Percentiles rank a stretch among this genome's conserved stretches.
These are phyloP conservation scores for Gandaritis pyraliata DNA, from an alignment of 2,888 invertebrate genomes.

Conservation along the genomic window DNA sequence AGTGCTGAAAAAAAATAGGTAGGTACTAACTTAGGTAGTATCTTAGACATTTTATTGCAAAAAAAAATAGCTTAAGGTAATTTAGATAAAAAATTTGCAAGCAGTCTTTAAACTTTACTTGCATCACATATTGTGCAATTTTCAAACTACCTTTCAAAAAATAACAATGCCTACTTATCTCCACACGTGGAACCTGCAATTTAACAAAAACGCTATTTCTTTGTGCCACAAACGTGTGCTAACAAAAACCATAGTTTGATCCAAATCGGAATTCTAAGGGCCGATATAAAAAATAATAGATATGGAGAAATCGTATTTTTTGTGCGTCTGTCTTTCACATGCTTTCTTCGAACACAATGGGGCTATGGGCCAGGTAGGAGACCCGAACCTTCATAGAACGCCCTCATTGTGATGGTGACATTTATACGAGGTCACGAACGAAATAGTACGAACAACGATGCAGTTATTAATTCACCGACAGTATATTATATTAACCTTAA, in stretches of 20 bases:
- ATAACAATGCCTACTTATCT: conserved; percentile 59
- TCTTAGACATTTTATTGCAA: too few relatives aligned
- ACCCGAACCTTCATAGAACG: conserved; percentile 52
- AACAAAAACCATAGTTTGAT: conserved; percentile 71
- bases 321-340: conserved; percentile 71
- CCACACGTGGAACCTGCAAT: conserved; percentile 71
- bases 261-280: conserved; percentile 73
- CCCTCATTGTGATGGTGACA: conserved; percentile 73
- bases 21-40: too few relatives aligned
- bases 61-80: not conserved
- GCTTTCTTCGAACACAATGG: conserved; percentile 78
- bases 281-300: conserved; percentile 59
- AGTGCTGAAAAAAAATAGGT: too few relatives aligned
- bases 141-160: conserved; percentile 47
- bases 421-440: conserved; percentile 68
- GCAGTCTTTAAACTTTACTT: not conserved
- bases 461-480: too few relatives aligned
- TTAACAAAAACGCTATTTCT: conserved; percentile 63
- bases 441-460: not conserved
- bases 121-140: conserved; percentile 32
- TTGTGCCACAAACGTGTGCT: conserved; percentile 60
- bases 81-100: not conserved
- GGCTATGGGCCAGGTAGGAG: conserved; percentile 75
- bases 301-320: conserved; percentile 72
- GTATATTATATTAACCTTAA: too few relatives aligned